Base-by-base conservation (phyloP, 2,888 invertebrate species). In the Calephelis perditalis region DNA sequence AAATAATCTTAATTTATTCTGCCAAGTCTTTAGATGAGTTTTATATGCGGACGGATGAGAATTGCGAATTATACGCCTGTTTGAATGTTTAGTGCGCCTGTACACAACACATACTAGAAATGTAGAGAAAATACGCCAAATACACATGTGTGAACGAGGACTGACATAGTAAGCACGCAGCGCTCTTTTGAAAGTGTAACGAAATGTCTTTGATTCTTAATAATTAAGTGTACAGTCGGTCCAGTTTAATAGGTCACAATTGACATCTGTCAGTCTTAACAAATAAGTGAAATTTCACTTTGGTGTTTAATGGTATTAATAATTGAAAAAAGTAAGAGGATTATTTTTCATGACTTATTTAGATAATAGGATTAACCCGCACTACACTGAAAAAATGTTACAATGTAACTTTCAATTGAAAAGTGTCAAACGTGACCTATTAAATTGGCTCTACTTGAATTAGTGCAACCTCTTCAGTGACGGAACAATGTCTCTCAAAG, bases 191-290 rank as follows among this genome's bases (percentile, higher is more conserved):
- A 36, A 36, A 54, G 35, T 54, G 35, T 54, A 54, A 36, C 54
- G 35, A 54, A 54, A 54, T 36, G 54, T 54, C n/a, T 54, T 35
- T 54, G 54, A 54, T 54, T 54, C 52, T 26, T 52, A 52, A 35
- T 52, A 10, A 52, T 49, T 49, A 49, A 49, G 49, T 49, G 11
- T 52, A 40, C 40, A 40, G 40, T 40, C 40, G 40, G 40, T 7
- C 8, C 40, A 40, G 5, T 40, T 40, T 40, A 40, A 5, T 40
- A 40, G 40, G 8, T 40, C 7, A 40, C 40, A 40, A 7, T 6
- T 40, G 40, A 40, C 40, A 40, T 40, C 6, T 40, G 40, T 40
- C 6, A 40, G 40, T 1, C 40, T 40, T 40, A 6, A 40, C 37
- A 37, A 7, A 37, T 37, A 5, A 7, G 40, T 40, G 7, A 3